Evolutionary conservation across 2,888 invertebrate genomes (phyloP).

Genomic region (Pseudococcus jackbeardsleyi): DNA sequence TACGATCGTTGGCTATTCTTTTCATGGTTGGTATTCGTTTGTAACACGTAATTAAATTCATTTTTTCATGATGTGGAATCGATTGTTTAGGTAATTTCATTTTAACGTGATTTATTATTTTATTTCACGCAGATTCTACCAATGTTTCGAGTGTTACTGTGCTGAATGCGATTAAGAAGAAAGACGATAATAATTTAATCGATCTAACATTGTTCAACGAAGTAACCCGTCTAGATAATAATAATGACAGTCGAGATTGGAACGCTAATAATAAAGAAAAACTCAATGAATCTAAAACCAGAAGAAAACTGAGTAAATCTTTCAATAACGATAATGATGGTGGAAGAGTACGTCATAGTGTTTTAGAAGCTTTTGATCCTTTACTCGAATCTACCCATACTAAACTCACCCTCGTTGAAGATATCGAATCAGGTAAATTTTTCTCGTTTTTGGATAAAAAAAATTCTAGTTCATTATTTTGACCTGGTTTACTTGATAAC

Average conservation of each 20-base stretch:
- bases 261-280: slow-evolving; percentile 23
- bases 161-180: slow-evolving; percentile 70
- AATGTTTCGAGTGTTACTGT: slow-evolving; percentile 48
- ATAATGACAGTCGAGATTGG: slow-evolving; percentile 38
- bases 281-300: neutral
- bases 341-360: slow-evolving; percentile 75
- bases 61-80: neutral
- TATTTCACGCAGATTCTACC: slow-evolving; percentile 46
- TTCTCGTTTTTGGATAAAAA: neutral
- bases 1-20: neutral
- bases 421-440: slow-evolving; percentile 39
- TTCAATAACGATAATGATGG: slow-evolving; percentile 9
- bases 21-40: neutral
- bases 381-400: slow-evolving; percentile 73
- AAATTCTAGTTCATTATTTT: neutral
- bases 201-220: slow-evolving; percentile 72
- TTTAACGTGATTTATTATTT: slow-evolving; percentile 34
- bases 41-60: neutral
- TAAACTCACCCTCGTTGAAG: neutral
- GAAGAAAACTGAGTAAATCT: slow-evolving; percentile 32
- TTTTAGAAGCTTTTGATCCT: slow-evolving; percentile 91
- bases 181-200: slow-evolving; percentile 74
- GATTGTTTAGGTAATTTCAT: slow-evolving; percentile 37
- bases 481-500: neutral
- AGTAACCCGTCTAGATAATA: slow-evolving; percentile 5